Evolutionary conservation across 1,140 invertebrate species (phyloP), one percentile per base, ranked within the genome.

Genomic region (Cyclina sinensis): DNA sequence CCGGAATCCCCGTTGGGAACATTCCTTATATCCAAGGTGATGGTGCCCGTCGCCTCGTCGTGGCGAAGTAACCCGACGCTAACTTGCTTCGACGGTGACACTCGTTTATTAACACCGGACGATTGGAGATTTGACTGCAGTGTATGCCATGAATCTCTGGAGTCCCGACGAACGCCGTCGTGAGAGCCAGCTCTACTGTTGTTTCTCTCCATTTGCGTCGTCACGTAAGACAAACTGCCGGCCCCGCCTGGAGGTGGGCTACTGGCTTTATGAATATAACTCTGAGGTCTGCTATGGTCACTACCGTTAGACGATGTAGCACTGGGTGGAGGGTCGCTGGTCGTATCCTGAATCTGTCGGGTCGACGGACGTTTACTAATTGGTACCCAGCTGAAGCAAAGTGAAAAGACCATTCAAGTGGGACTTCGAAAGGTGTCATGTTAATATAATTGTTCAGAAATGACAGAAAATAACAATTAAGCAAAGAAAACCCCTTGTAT

Each of bases 261-360:
- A 30, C 85, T 35, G 18, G 85, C 85, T 39, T 87, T 87, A 35
- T 70, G 54, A 14, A 87, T 68, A 24, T 78, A 87, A 39, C 85
- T 87, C 76, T 87, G 85, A 1, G 85, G 85, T 3, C 85, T 54
- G 46, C 74, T 87, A 18, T 78, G 73, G 39, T 87, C 85, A 80
- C 85, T 87, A 2, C 85, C 85, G 76, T 87, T 87, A 1, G 85
- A 87, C 24, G 85, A 87, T 35, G 74, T 87, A 46, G 74, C 85
- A n/a, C 54, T 87, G 2, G 46, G 74, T 24, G 85, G 74, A 11
- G 57, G 85, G 37, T 62, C 59, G 4, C 65, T 86, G 7, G 68
- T 76, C 3, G 54, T 80, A 32, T 87, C 74, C 24, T 54, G 39
- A 27, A 79, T 16, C 30, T 48, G 85, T 12, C 57, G 32, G 14